A percentile compares a stretch with the other conserved stretches of the same genome.
These are phyloP conservation scores for Bovichtus variegatus DNA, from an alignment of 2,797 vertebrate species.

Conservation along the genomic window DNA sequence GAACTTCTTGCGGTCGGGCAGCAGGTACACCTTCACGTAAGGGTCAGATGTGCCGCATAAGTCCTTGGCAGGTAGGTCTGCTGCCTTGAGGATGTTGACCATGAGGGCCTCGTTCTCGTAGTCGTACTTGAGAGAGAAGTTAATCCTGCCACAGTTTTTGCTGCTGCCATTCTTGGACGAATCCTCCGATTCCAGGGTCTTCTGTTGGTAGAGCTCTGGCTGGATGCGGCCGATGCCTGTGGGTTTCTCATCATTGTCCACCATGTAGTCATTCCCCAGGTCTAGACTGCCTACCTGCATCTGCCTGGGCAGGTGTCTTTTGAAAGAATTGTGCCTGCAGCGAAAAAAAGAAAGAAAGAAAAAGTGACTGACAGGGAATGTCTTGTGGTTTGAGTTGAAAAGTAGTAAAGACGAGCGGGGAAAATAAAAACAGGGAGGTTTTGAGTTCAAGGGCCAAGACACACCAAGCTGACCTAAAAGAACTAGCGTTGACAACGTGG, in stretches of 20 bases:
- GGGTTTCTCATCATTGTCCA: conserved; percentile 89
- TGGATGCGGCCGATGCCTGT: conserved; percentile 97
- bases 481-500: neutral
- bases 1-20: conserved; percentile 98
- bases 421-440: neutral
- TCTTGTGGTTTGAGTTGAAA: conserved; percentile 12
- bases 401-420: neutral
- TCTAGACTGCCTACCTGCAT: conserved; percentile 97
- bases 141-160: conserved; percentile 96
- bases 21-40: conserved; percentile 98
- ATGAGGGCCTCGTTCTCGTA: conserved; percentile 94
- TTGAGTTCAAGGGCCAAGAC: conserved; percentile 12
- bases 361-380: neutral
- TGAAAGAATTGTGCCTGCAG: conserved; percentile 96
- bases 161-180: conserved; percentile 88
- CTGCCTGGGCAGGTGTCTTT: conserved; percentile 94
- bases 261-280: conserved; percentile 88
- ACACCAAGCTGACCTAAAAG: no score
- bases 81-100: conserved; percentile 93
- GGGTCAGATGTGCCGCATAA: conserved; percentile 98
- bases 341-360: conserved; percentile 3
- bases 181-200: conserved; percentile 90
- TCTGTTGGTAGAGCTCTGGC: conserved; percentile 96
- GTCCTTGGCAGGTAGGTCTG: conserved; percentile 97
- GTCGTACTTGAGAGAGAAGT: conserved; percentile 96